Evolutionary conservation across 2,113 vertebrate genomes (phyloP).

Genomic region (Anolis sagrei): DNA sequence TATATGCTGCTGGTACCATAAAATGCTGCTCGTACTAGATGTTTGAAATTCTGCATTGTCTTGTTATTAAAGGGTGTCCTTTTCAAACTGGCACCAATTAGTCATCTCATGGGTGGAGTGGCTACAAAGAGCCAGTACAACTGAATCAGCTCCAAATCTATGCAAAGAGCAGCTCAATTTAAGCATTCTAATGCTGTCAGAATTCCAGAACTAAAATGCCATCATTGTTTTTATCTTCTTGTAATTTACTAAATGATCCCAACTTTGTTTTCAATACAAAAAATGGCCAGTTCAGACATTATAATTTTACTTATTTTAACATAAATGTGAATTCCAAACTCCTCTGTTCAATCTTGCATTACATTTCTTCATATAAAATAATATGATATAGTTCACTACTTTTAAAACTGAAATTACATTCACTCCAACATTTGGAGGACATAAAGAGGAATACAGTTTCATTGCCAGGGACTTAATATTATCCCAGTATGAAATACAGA

Average conservation of each 20-base stretch:
- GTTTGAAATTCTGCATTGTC: not conserved
- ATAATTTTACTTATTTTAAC: not conserved
- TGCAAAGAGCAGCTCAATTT: conserved; percentile 33
- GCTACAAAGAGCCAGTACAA: conserved; percentile 25
- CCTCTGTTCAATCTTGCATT: not conserved
- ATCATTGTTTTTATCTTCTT: not conserved
- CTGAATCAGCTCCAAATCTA: conserved; percentile 16
- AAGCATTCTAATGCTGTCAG: not conserved
- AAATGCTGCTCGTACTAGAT: not conserved
- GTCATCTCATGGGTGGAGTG: conserved; percentile 18
- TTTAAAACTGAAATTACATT: not conserved
- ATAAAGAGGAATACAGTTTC: not conserved
- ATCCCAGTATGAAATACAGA: not conserved
- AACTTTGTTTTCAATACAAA: not conserved
- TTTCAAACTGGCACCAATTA: not conserved
- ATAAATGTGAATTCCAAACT: not conserved
- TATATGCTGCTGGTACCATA: not conserved
- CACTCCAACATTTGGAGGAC: not conserved
- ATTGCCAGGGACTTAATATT: not conserved
- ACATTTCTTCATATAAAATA: not conserved
- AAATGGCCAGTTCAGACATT: not conserved
- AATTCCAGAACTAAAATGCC: not conserved
- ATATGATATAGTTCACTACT: not conserved
- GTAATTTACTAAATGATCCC: conserved; percentile 13
- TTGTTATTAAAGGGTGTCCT: not conserved